Base-by-base conservation (phyloP, 2,797 vertebrate genomes). In the Moxostoma hubbsi region DNA sequence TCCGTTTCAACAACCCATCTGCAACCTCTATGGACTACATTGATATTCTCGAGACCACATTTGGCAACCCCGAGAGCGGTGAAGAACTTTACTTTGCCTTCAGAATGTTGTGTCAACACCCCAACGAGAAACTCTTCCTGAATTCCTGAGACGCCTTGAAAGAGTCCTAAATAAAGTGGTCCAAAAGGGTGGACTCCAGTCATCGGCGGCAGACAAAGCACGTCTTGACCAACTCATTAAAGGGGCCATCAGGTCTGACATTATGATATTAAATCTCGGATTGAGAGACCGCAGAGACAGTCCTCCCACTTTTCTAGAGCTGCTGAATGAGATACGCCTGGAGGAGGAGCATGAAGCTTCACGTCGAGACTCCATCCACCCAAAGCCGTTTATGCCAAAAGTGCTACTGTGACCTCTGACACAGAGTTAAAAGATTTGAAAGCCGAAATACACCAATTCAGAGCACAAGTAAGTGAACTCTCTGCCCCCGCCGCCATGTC, bases 181-280 rank as follows among this genome's bases (percentile, higher is more conserved):
- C 0, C 46, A 68, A 18, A 82, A 61, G 10, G 68, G 70, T 24
- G 81, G 73, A 15, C 7, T 83, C 5, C 18, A 24, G 49, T 9
- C 50, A 1, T 2, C n/a, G 0, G 7, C 18, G 0, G 68, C 58
- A 12, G 46, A 80, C 9, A 67, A 36, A 66, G 63, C 62, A 6
- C 43, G 43, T 9, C 71, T 81, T 9, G 68, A 82, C 2, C 71
- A 81, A 11, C 73, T 79, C 7, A 79, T 81, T 59, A 75, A 73
- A 76, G 78, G 77, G 12, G 83, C 62, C 15, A 72, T 12, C 6
- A 15, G 66, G 49, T 67, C 77, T 12, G 79, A 84, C 36, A 49
- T 82, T 13, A 69, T 75, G 55, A 45, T 81, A 3, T 1, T 82
- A 9, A 67, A 75, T 15, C 78, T 79, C n/a, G 58, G 71, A 18